These are phyloP conservation scores for Circaetus cinerascens DNA, from an alignment of 2,113 vertebrate species.

Conservation along the genomic window DNA sequence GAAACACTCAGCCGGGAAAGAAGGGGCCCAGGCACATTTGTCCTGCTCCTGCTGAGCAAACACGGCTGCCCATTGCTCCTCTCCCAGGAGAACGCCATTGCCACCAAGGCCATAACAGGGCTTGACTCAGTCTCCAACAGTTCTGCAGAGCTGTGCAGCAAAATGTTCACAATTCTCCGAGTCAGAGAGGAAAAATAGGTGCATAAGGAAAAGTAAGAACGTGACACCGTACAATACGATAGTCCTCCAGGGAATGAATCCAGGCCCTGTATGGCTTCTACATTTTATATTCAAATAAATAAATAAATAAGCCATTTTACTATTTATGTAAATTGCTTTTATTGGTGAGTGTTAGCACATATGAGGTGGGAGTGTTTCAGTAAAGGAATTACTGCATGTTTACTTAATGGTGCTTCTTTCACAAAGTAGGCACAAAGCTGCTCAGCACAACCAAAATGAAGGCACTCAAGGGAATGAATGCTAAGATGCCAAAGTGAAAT, in stretches of 20 bases:
- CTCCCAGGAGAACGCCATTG: neutral
- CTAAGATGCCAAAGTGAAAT: neutral
- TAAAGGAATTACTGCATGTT: neutral
- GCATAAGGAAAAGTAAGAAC: neutral
- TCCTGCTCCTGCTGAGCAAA: neutral
- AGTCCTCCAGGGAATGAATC: neutral
- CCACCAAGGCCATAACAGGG: neutral
- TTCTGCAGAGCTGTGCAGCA: neutral
- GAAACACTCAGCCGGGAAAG: neutral
- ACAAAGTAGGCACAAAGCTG: neutral
- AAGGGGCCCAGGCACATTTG: rapidly evolving
- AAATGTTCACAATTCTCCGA: neutral
- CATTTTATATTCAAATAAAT: neutral
- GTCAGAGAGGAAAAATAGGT: neutral
- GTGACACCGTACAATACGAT: rapidly evolving
- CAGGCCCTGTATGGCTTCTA: neutral
- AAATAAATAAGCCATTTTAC: neutral
- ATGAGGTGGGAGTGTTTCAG: neutral
- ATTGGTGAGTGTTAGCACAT: neutral
- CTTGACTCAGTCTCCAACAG: neutral
- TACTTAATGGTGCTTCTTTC: neutral
- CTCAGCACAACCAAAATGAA: neutral
- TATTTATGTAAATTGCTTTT: neutral
- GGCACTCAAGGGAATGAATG: neutral
- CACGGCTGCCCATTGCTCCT: neutral